Evolutionary conservation across 2,113 vertebrate genomes (phyloP).

Genomic region (Leptobrachium ailaonicum): DNA sequence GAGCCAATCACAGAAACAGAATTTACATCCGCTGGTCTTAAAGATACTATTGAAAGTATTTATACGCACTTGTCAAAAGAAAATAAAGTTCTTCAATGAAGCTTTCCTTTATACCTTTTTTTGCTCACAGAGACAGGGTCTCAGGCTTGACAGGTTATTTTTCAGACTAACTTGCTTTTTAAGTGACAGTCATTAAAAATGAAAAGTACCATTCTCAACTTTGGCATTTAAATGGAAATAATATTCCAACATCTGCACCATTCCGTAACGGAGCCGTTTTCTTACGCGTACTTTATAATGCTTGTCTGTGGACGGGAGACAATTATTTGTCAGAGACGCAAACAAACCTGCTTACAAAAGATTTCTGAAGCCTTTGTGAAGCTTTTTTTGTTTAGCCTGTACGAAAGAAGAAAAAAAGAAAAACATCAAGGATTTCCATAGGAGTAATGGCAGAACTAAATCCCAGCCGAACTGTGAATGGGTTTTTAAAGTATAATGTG

Average conservation of each 20-base stretch:
- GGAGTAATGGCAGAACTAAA: constrained; percentile 9
- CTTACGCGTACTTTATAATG: constrained; percentile 11
- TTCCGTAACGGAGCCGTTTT: constrained; percentile 17
- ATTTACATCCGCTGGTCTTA: too few species aligned
- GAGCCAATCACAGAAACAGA: too few species aligned
- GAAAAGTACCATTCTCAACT: constrained; percentile 12
- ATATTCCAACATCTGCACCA: constrained; percentile 13
- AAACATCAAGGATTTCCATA: constrained; percentile 5
- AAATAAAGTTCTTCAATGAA: too few species aligned
- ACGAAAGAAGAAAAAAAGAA: neutral
- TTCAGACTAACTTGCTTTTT: constrained; percentile 10
- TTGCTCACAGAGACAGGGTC: constrained; percentile 1
- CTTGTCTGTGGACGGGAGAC: constrained; percentile 6
- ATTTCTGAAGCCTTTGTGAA: constrained; percentile 35
- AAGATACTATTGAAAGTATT: too few species aligned
- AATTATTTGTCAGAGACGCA: constrained; percentile 33
- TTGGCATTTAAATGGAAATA: constrained; percentile 15
- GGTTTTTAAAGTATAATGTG: constrained; percentile 16
- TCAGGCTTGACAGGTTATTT: constrained; percentile 3
- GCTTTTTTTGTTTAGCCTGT: constrained; percentile 10
- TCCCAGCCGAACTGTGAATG: neutral
- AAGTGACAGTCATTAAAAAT: constrained; percentile 24
- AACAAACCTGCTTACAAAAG: constrained; percentile 35
- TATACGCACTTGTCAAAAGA: too few species aligned
- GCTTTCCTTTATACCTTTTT: too few species aligned